Evolutionary conservation across 2,888 invertebrate genomes (phyloP), one percentile per base, ranked within the genome.

Genomic region (Eledona agricola): DNA sequence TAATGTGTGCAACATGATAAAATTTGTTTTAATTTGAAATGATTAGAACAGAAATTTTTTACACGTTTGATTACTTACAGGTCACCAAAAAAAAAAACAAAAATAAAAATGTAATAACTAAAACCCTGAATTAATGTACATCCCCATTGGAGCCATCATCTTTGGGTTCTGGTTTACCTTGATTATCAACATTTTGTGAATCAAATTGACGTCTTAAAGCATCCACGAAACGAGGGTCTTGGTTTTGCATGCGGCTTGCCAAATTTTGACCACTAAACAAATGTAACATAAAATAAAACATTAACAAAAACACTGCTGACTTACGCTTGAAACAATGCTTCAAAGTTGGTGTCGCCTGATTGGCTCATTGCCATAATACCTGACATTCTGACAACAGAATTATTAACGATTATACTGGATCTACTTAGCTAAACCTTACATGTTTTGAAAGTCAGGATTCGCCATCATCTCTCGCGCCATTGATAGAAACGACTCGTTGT

Each of bases 381-480:
- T n/a, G 73, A 72, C 66, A 76, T 73, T 55, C 74, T 75, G 60
- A 19, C 4, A 19, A 19, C 4, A 19, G n/a, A 19, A 19, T 5
- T 19, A 5, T 19, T 19, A 2, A 1, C 6, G 5, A 19, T 4
- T 4, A 38, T 38, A n/a, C 26, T 38, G 3, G 23, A 7, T 20
- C 20, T 35, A 19, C 17, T 17, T n/a, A 38, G 19, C 4, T 49
- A 11, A n/a, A n/a, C 67, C 73, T 69, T 72, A 77, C 73, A 91
- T 81, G 69, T 87, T 86, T 70, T 89, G 88, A 83, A 94, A 89
- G 60, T 84, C 84, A 6, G 93, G 93, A 77, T 93, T 89, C n/a
- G 84, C 80, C 63, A 93, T 81, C 86, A 94, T 87, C 70, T 89
- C 88, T 3, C 87, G 84, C 2, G 93, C 92, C 87, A 93, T 90